Conservation (phyloP, 2,888 invertebrate genomes). For the Prosapia bicincta region DNA sequence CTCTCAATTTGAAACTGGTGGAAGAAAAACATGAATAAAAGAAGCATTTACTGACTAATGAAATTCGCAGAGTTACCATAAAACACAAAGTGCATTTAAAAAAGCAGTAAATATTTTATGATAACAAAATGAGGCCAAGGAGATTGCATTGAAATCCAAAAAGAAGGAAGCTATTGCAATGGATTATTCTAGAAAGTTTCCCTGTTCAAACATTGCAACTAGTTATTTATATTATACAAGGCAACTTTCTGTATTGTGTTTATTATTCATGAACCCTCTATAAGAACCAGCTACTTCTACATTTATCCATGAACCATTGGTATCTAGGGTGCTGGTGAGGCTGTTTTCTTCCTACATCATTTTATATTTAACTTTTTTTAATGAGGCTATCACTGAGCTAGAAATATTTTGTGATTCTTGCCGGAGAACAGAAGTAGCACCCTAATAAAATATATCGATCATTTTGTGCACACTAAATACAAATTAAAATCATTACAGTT, state of each 20-base stretch:
- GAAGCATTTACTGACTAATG: background rate
- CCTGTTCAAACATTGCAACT: constrained; percentile 26
- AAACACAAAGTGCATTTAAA: constrained; percentile 12
- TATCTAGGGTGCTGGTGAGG: constrained; percentile 33
- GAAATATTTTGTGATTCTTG: constrained; percentile 35
- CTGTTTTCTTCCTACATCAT: constrained; percentile 28
- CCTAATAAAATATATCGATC: constrained; percentile 29
- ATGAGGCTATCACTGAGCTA: constrained; percentile 14
- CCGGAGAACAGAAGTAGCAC: constrained; percentile 34
- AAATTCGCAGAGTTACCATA: background rate
- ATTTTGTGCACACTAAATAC: constrained; percentile 22
- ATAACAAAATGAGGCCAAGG: constrained; percentile 9
- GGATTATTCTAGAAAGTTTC: constrained; percentile 27
- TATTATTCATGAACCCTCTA: constrained; percentile 24
- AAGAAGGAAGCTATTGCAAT: constrained; percentile 26
- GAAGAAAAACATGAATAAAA: background rate
- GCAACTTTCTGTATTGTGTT: constrained; percentile 7
- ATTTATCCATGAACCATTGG: constrained; percentile 33
- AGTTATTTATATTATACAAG: constrained; percentile 18
- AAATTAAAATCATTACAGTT: constrained; percentile 19
- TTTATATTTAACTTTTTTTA: constrained; percentile 29
- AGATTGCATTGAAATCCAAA: background rate
- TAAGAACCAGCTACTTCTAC: constrained; percentile 30
- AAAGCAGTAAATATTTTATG: constrained; percentile 26
- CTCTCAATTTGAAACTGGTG: too few species aligned